phyloP scores from a whole-genome alignment of 2,113 vertebrate genomes.

The Halichoeres trimaculatus region DNA sequence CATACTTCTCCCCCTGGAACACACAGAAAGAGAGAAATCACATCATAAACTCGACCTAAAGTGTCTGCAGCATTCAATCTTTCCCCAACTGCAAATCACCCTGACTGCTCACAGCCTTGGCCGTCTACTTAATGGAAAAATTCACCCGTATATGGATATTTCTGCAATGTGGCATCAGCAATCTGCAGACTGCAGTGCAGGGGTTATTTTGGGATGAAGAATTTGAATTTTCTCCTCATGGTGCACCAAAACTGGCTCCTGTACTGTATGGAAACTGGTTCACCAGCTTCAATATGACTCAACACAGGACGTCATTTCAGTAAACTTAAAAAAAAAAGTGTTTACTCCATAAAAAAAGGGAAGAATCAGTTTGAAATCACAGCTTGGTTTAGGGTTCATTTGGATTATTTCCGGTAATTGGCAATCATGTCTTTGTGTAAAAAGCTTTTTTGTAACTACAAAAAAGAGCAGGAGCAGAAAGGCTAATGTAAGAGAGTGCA shows the following conservation, averaged over 20 bases:
- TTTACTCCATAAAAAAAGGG: too few relatives aligned
- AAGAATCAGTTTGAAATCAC: too few relatives aligned
- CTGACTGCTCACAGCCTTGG: neutral
- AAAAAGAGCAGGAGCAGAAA: neutral
- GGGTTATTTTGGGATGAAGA: neutral
- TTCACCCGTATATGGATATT: neutral
- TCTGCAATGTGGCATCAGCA: neutral
- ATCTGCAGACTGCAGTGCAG: neutral
- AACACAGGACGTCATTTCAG: neutral
- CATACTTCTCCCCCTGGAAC: slow-evolving; percentile 96
- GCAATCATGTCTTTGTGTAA: too few relatives aligned
- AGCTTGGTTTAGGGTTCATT: neutral
- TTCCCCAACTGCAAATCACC: neutral
- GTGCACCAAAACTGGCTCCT: neutral
- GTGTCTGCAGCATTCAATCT: neutral
- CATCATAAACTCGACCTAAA: neutral
- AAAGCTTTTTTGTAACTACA: too few relatives aligned
- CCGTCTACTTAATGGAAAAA: neutral
- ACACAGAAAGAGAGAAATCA: slow-evolving; percentile 11
- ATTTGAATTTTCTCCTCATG: neutral
- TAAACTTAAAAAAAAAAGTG: too few relatives aligned
- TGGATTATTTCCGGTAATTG: too few relatives aligned
- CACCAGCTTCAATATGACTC: neutral
- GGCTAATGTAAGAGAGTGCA: neutral
- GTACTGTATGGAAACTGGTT: neutral